Conservation (phyloP, 1,140 invertebrate species). For the Lepidurus apus region DNA sequence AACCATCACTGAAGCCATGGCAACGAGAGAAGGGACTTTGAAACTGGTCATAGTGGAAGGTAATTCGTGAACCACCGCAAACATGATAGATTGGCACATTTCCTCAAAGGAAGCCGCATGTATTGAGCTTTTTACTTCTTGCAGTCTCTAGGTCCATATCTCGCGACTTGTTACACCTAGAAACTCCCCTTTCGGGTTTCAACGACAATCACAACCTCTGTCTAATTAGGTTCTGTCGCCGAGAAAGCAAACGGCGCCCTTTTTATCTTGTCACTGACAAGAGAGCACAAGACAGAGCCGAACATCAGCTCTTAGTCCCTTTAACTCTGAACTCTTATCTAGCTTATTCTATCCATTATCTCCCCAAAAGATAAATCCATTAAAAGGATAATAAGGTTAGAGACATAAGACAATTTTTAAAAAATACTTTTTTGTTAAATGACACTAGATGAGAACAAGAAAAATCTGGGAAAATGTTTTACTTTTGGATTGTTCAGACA, state of each 20-base stretch:
- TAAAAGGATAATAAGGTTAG: background rate
- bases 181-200: background rate
- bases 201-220: background rate
- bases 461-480: no score
- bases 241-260: background rate
- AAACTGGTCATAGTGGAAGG: background rate
- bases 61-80: background rate
- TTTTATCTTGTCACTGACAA: slow-evolving; percentile 8
- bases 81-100: background rate
- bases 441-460: no score
- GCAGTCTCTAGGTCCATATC: background rate
- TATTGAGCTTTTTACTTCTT: background rate
- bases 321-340: background rate
- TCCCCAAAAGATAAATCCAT: no score
- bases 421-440: background rate
- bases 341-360: background rate
- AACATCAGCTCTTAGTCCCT: background rate
- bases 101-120: background rate
- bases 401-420: background rate
- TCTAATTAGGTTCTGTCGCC: slow-evolving; percentile 15
- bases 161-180: background rate
- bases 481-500: no score
- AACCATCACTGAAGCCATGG: background rate
- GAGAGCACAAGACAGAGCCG: background rate
- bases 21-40: background rate